These are phyloP conservation scores for Eubucco bourcierii DNA, from an alignment of 2,113 vertebrate genomes.

Conservation along the genomic window DNA sequence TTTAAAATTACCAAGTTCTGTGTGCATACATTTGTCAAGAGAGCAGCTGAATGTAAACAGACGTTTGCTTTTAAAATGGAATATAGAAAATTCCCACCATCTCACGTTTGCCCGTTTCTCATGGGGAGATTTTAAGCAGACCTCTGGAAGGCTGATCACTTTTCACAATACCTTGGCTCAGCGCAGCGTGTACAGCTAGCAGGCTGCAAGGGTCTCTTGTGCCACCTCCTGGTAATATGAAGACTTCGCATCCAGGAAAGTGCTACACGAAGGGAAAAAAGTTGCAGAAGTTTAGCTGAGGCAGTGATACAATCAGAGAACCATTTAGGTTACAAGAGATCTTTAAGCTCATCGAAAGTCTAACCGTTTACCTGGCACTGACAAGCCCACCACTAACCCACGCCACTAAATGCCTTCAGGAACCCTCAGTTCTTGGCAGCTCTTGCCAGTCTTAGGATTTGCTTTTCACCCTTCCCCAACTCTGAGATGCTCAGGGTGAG, in stretches of 20 bases:
- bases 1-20: background rate
- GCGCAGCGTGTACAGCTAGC: fast-evolving
- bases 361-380: background rate
- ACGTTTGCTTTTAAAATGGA: background rate
- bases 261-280: background rate
- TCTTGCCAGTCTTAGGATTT: background rate
- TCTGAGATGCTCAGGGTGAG: fast-evolving
- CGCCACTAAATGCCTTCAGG: background rate
- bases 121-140: background rate
- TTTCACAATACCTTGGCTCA: background rate
- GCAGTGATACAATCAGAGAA: background rate
- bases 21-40: background rate
- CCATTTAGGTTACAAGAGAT: background rate
- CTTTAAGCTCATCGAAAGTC: background rate
- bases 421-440: background rate
- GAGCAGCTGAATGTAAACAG: background rate
- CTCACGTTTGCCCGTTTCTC: background rate
- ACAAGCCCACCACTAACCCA: background rate
- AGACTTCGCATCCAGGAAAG: background rate
- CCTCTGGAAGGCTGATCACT: background rate
- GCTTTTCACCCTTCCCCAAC: background rate
- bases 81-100: background rate
- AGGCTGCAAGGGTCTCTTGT: background rate
- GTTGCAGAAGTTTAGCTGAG: background rate
- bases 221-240: slow-evolving; percentile 43